A percentile compares a stretch with the other conserved stretches of the same genome.
Evolutionary conservation across 2,797 vertebrate genomes (phyloP).

Genomic region (Ispidina picta): DNA sequence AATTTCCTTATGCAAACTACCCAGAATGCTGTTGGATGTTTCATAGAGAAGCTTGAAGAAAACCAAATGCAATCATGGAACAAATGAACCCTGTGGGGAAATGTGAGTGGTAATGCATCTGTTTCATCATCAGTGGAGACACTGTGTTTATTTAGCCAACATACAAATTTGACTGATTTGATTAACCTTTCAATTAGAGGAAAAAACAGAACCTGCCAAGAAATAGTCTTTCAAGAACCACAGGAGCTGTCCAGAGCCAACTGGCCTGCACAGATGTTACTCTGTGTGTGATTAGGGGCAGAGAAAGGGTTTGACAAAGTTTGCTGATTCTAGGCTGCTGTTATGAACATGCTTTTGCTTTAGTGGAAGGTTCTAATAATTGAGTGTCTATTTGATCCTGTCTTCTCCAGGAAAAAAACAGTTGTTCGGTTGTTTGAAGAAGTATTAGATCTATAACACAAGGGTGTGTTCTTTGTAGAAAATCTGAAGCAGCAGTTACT

Average conservation of each 20-base stretch:
- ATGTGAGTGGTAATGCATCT: constrained; percentile 16
- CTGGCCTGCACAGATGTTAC: constrained; percentile 60
- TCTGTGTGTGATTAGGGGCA: neutral
- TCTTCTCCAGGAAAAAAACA: neutral
- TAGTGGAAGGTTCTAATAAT: neutral
- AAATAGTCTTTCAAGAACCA: constrained; percentile 58
- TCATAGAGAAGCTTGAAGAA: neutral
- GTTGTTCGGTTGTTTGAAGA: neutral
- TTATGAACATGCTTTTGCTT: neutral
- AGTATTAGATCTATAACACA: accelerated
- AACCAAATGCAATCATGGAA: constrained; percentile 9
- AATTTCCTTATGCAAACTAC: neutral
- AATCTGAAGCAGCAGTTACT: neutral
- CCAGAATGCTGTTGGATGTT: neutral
- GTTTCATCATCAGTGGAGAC: constrained; percentile 54
- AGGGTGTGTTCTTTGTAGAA: neutral
- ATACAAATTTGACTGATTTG: constrained; percentile 56
- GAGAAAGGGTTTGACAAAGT: neutral
- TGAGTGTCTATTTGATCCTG: neutral
- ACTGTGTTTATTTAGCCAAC: constrained; percentile 62
- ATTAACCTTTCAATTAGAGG: constrained; percentile 73
- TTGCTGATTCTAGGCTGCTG: neutral
- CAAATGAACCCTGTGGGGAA: constrained; percentile 27
- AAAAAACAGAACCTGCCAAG: constrained; percentile 66
- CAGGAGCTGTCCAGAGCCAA: constrained; percentile 69